Percentiles rank a stretch among this genome's conserved stretches.
Conservation (phyloP, 2,797 vertebrate genomes). For the Novumbra hubbsi region DNA sequence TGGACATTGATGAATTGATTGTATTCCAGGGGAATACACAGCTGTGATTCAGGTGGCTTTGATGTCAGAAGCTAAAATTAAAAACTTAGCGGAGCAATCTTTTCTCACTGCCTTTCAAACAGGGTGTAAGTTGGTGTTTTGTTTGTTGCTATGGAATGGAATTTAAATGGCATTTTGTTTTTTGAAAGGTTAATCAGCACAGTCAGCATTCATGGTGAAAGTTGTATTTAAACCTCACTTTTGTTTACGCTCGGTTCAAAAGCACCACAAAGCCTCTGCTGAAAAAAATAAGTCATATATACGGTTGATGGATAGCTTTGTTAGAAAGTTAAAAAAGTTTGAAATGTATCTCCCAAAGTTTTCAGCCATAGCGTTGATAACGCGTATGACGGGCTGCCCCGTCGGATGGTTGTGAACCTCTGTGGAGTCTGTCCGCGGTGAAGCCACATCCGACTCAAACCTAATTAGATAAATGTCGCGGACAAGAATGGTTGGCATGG, state of each 20-base stretch:
- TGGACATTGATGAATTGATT: slow-evolving; percentile 14
- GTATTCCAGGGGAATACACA: neutral
- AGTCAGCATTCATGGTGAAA: neutral
- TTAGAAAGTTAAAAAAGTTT: neutral
- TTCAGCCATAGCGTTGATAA: neutral
- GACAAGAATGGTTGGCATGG: slow-evolving; percentile 11
- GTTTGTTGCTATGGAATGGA: neutral
- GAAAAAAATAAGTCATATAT: neutral
- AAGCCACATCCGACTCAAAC: neutral
- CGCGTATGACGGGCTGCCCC: neutral
- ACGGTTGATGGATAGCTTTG: neutral
- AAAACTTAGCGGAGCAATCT: neutral
- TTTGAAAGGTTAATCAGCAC: neutral
- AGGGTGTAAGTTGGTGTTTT: neutral
- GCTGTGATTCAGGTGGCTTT: neutral
- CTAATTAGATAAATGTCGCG: slow-evolving; percentile 13
- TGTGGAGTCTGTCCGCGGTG: neutral
- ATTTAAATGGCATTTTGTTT: slow-evolving; percentile 16
- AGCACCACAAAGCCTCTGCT: neutral
- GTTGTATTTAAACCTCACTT: neutral
- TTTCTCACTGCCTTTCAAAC: slow-evolving; percentile 1
- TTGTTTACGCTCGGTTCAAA: neutral
- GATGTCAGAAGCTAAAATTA: neutral
- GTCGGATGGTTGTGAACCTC: neutral
- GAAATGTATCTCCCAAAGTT: neutral